These are phyloP conservation scores for Antedon bifida DNA, from an alignment of 35 echinoderm and acorn worm genomes.

Conservation along the genomic window DNA sequence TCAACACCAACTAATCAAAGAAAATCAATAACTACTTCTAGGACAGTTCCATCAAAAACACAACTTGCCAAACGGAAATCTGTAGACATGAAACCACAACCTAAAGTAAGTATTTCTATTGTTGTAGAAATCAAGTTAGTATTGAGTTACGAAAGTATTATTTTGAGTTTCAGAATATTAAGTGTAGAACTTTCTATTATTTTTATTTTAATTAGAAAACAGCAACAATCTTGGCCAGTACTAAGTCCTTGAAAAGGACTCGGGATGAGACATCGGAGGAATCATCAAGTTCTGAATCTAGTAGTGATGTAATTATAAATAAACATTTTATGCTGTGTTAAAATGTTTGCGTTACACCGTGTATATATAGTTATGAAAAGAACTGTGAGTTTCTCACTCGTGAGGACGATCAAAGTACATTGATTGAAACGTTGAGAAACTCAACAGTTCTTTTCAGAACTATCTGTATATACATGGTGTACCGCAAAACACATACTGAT, in stretches of 20 bases:
- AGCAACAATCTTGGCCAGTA: neutral
- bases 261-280: neutral
- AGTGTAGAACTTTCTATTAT: neutral
- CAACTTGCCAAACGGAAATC: neutral
- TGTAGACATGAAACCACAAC: neutral
- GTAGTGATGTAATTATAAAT: neutral
- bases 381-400: too few species aligned
- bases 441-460: too few species aligned
- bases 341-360: too few species aligned
- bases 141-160: too few species aligned
- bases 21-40: neutral
- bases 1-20: neutral
- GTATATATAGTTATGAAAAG: too few species aligned
- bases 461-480: too few species aligned
- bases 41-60: neutral
- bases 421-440: too few species aligned
- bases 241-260: neutral
- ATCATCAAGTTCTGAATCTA: neutral
- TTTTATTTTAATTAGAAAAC: neutral
- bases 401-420: too few species aligned
- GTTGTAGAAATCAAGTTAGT: too few species aligned
- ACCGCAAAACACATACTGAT: too few species aligned
- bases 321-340: too few species aligned
- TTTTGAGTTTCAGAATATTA: too few species aligned
- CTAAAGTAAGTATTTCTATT: neutral